These are phyloP conservation scores for Sandelia bainsii DNA, from an alignment of 2,797 vertebrate species.

Conservation along the genomic window DNA sequence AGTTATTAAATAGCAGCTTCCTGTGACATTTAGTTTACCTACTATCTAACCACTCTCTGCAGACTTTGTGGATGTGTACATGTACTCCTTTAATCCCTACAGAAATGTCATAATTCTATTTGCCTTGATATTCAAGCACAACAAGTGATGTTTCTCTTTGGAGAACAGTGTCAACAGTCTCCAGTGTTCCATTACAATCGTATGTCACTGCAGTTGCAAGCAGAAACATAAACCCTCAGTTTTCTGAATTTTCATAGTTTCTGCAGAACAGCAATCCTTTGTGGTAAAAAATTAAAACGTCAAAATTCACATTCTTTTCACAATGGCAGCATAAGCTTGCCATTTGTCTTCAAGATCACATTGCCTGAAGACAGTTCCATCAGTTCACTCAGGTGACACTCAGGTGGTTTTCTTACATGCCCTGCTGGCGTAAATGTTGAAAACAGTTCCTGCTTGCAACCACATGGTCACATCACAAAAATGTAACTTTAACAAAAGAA, in stretches of 20 bases:
- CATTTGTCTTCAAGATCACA: constrained; percentile 37
- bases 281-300: not conserved
- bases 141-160: not conserved
- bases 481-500: constrained; percentile 9
- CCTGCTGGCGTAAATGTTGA: not conserved
- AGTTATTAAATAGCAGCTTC: not conserved
- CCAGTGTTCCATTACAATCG: constrained; percentile 2
- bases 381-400: constrained; percentile 17
- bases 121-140: too few relatives aligned
- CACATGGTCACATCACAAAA: constrained; percentile 12
- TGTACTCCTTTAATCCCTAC: not conserved
- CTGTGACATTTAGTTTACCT: not conserved
- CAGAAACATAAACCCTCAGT: not conserved
- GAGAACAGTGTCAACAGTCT: not conserved
- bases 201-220: constrained; percentile 1
- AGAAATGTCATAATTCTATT: not conserved
- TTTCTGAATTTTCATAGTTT: constrained; percentile 7
- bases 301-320: constrained; percentile 21
- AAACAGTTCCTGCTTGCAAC: not conserved
- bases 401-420: constrained; percentile 32
- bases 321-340: not conserved
- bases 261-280: constrained; percentile 5
- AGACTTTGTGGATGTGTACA: not conserved
- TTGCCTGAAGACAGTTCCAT: constrained; percentile 15
- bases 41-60: not conserved